Evolutionary conservation across 2,888 invertebrate genomes (phyloP), one percentile per base, ranked within the genome.

Genomic region (Mesochorus sp.): DNA sequence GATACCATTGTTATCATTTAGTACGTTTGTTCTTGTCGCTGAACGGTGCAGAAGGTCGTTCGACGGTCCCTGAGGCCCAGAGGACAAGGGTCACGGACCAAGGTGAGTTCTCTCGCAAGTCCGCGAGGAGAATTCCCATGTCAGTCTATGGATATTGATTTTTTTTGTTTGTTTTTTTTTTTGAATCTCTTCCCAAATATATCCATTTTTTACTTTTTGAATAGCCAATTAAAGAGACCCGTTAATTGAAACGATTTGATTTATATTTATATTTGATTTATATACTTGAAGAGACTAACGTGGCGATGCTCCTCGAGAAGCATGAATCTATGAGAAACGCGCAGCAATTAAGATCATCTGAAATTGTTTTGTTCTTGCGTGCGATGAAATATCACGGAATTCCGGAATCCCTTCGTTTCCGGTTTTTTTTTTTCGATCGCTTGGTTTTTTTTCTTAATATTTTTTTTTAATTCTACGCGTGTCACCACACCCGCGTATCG

Each of bases 11-110:
- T 88, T 90, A 90, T 91, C 91, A 94, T 93, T 93, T 93, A 94
- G 94, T 94, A 93, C 94, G 93, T 93, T 93, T 94, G 92, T 94
- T 94, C 93, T 92, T 94, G 94, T 95, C 94, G 93, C 94, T 96
- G 93, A 95, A 95, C 93, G 94, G 95, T 95, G 95, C 94, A 91
- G 93, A 88, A 81, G 86, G 87, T 82, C 85, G 85, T 81, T 79
- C 86, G 81, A 87, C 86, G 84, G 85, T 88, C 85, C 86, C 86
- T 82, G 86, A 86, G 84, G 88, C 87, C 86, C 86, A 90, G 89
- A 86, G 90, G 88, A 88, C 89, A 80, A 88, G 89, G 86, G 90
- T 93, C 87, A 93, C 92, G 91, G 92, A 92, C 82, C 91, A 91
- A 85, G 93, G 92, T 88, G 92, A 88, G 85, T 85, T 77, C 81